phyloP scores from a whole-genome alignment of 2,888 invertebrate species.

The Cataglyphis livida region DNA sequence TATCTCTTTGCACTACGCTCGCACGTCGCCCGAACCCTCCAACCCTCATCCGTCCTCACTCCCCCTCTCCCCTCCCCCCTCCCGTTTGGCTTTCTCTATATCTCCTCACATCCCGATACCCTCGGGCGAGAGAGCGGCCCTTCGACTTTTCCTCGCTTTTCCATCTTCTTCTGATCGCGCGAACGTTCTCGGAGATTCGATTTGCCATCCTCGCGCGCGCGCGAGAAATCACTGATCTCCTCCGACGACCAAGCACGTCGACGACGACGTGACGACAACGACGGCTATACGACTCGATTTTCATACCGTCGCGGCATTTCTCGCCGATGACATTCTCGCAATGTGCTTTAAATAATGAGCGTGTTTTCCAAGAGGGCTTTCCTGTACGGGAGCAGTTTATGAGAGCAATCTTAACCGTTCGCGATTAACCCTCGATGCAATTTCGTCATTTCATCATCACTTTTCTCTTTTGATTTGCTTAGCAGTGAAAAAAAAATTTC shows the following conservation, averaged over 20 bases:
- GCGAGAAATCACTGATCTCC: slow-evolving; percentile 53
- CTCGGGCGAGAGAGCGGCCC: slow-evolving; percentile 45
- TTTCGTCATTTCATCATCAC: not conserved
- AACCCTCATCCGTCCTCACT: slow-evolving; percentile 28
- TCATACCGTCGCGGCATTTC: slow-evolving; percentile 9
- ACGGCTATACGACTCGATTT: slow-evolving; percentile 33
- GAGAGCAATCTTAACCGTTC: not conserved
- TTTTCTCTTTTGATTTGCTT: not conserved
- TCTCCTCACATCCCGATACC: slow-evolving; percentile 49
- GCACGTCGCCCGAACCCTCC: slow-evolving; percentile 50
- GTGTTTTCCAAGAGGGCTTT: not conserved
- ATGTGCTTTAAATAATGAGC: slow-evolving; percentile 25
- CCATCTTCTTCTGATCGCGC: slow-evolving; percentile 58
- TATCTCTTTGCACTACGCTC: slow-evolving; percentile 7
- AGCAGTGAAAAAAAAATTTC: not conserved
- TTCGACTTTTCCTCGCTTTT: slow-evolving; percentile 55
- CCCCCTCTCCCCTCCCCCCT: not conserved
- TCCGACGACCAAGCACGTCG: slow-evolving; percentile 23
- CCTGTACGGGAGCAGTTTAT: not conserved
- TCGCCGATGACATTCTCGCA: slow-evolving; percentile 13
- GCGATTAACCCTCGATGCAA: slow-evolving; percentile 13
- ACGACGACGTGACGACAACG: slow-evolving; percentile 22
- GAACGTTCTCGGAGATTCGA: slow-evolving; percentile 48
- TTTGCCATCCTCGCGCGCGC: slow-evolving; percentile 55
- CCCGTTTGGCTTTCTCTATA: slow-evolving; percentile 28